Evolutionary conservation across 1,140 invertebrate genomes (phyloP), one percentile per base, ranked within the genome.

Genomic region (Myzus persicae): DNA sequence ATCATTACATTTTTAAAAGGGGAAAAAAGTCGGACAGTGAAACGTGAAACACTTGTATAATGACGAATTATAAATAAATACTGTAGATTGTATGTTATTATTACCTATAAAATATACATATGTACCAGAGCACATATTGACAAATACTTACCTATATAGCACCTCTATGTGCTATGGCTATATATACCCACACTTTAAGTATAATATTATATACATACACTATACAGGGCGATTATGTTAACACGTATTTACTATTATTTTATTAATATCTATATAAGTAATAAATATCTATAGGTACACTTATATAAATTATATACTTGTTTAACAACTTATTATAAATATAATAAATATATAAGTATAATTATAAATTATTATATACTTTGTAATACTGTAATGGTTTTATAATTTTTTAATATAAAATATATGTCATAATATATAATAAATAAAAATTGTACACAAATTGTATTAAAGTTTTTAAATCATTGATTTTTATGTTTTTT

Each of bases 61-160:
- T 90, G 89, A 90, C 51, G 51, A 90, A 90, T 90, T 59, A 59
- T 54, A 90, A 90, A 90, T 90, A 90, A 59, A 90, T 59, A 90
- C 38, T 40, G 51, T 90, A 59, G 51, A 90, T 59, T 31, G 24
- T 42, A 67, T 90, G 22, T 48, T 85, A 89, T 59, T 90, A 90
- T 59, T 90, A 90, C 89, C 89, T 42, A 59, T 42, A 85, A 26
- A 42, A 67, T 51, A 48, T 24, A 36, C 40, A 8, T 22, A 88
- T 36, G 7, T 36, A 48, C 18, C 3, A 48, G 46, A 48, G 20
- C 46, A 48, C 46, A 40, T 48, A 88, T 48, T 88, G 59, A 67
- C 59, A 67, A 67, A 67, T n/a, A n/a, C 26, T 6, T 67, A 67
- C 31, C 26, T n/a, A 67, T 67, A 67, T n/a, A 67, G 31, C 3